Evolutionary conservation across 2,888 invertebrate species (phyloP).

Genomic region (Piscicola geometra): DNA sequence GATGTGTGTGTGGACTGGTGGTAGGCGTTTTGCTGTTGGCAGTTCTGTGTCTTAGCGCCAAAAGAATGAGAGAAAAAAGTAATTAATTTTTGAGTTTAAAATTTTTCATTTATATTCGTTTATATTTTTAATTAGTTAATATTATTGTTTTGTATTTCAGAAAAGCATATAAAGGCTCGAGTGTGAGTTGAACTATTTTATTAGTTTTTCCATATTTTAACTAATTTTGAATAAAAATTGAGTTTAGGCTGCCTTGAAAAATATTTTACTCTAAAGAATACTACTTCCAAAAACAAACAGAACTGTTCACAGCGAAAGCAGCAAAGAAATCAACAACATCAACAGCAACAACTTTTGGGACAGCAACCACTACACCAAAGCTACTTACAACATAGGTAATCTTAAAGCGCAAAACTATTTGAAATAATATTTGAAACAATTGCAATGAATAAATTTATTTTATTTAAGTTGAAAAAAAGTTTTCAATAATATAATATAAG

Average conservation of each 20-base stretch:
- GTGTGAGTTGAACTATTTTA: neutral
- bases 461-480: no score
- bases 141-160: neutral
- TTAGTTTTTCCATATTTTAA: neutral
- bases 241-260: no score
- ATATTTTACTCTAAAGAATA: no score
- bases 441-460: neutral
- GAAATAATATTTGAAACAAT: no score
- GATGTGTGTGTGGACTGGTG: constrained; percentile 12
- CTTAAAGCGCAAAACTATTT: no score
- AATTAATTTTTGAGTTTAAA: neutral
- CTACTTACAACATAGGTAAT: constrained; percentile 3
- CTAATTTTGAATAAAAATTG: neutral
- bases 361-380: neutral
- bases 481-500: no score
- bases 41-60: neutral
- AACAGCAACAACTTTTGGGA: constrained; percentile 10
- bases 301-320: neutral
- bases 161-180: neutral
- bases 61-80: constrained; percentile 8
- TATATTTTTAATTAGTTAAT: neutral
- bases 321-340: neutral
- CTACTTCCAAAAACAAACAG: neutral
- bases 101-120: neutral
- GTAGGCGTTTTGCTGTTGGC: neutral